Conservation (phyloP, 2,888 invertebrate species). For the Patella pellucida region DNA sequence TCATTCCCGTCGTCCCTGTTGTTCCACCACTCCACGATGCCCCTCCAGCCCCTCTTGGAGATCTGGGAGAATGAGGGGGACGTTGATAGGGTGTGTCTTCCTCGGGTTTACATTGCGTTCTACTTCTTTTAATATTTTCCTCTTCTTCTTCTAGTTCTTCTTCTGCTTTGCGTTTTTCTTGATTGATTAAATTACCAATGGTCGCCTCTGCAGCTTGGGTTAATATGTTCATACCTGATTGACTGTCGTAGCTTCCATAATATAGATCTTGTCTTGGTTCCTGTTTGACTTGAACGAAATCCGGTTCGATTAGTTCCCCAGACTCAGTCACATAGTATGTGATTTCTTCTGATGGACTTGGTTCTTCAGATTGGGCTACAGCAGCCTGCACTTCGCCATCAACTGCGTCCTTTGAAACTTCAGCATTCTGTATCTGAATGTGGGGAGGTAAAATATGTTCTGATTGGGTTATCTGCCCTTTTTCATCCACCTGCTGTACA, state of each 20-base stretch:
- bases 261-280: not conserved
- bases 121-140: constrained; percentile 5
- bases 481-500: not conserved
- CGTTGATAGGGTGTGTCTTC: constrained; percentile 6
- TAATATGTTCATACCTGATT: not conserved
- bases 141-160: constrained; percentile 15
- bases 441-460: constrained; percentile 1
- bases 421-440: not conserved
- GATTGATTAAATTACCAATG: constrained; percentile 3
- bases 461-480: constrained; percentile 5
- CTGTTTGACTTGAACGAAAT: not conserved
- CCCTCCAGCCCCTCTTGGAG: not conserved
- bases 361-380: not conserved
- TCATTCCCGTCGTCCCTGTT: not conserved
- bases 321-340: not conserved
- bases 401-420: not conserved
- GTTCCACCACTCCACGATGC: not conserved
- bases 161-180: constrained; percentile 18
- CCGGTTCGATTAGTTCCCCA: not conserved
- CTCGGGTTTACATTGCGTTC: not conserved
- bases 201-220: not conserved
- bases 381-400: not conserved
- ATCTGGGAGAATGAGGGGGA: not conserved
- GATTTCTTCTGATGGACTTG: not conserved
- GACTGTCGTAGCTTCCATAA: not conserved